Base-by-base conservation (phyloP, 2,888 invertebrate genomes). In the Tetramorium bicarinatum region DNA sequence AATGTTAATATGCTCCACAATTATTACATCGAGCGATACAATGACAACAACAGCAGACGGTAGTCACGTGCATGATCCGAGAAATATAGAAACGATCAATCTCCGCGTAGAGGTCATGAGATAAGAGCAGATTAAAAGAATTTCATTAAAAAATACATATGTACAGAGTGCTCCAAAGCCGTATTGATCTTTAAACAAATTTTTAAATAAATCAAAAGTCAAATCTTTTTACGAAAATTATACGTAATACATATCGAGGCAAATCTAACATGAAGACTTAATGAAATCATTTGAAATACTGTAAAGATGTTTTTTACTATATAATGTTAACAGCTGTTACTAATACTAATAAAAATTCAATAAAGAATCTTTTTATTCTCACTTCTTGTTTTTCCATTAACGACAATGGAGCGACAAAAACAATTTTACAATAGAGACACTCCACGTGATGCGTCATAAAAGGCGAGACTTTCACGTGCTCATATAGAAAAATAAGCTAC, bases 291-390 rank as follows among this genome's bases (percentile, higher is more conserved):
- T n/a, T 67, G 13, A 66, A 66, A 47, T 2, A 9, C 18, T 67
- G 13, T 38, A 21, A 71, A 38, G 0, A 38, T 15, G 0, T 38
- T 71, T 54, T 34, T 38, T 56, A 56, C 25, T 25, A 18, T 3
- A 54, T 34, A n/a, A 25, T 41, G 9, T 38, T 15, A 34, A 71
- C 25, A 71, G 4, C 7, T 41, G 21, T 1, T 41, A 41, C 41
- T 72, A 56, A 71, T 41, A 41, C 41, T 72, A 56, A 71, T 52
- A 72, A 41, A 72, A 72, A 72, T 56, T 18, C 11, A 41, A 56
- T 54, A 25, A 38, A 52, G n/a, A 69, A 25, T 25, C 21, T 25
- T 56, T 41, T 56, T 21, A 56, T 41, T 56, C 2, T 56, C 34
- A 9, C 38, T 38, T 25, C 21, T 56, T 41, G 9, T 41, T 18